Percentiles rank a stretch among this genome's conserved stretches.
These are phyloP conservation scores for Phrynocephalus guinanensis DNA, from an alignment of 2,797 vertebrate genomes.

Conservation along the genomic window DNA sequence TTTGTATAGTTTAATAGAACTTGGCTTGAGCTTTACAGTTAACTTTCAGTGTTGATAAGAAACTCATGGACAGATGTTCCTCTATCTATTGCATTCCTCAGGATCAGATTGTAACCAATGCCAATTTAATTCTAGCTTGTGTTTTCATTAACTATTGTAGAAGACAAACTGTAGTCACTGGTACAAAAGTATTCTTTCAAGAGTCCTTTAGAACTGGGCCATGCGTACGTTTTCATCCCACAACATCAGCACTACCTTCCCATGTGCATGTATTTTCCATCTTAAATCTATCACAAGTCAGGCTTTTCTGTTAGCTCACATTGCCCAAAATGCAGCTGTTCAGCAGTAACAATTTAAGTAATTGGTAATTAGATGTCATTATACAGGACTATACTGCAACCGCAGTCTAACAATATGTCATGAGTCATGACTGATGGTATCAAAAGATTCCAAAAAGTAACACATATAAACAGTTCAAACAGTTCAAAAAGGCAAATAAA, in stretches of 20 bases:
- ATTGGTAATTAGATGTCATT: background rate
- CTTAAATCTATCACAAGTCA: conserved; percentile 9
- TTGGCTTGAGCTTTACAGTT: background rate
- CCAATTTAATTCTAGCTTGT: background rate
- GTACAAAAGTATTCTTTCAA: background rate
- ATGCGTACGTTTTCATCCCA: background rate
- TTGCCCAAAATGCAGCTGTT: background rate
- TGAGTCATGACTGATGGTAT: no score
- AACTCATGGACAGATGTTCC: background rate
- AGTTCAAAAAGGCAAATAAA: no score
- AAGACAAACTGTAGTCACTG: background rate
- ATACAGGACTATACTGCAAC: no score
- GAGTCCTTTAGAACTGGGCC: background rate
- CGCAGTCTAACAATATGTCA: no score
- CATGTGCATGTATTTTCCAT: background rate
- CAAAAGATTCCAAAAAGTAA: no score
- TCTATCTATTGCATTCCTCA: background rate
- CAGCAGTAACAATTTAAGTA: background rate
- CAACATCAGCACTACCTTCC: background rate
- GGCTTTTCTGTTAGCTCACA: background rate
- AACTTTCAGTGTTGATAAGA: background rate
- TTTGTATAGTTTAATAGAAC: background rate
- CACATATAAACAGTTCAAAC: no score
- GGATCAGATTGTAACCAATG: background rate
- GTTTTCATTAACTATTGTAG: background rate